phyloP scores from a whole-genome alignment of 2,113 vertebrate species.

The Coptodon bakossiorum region DNA sequence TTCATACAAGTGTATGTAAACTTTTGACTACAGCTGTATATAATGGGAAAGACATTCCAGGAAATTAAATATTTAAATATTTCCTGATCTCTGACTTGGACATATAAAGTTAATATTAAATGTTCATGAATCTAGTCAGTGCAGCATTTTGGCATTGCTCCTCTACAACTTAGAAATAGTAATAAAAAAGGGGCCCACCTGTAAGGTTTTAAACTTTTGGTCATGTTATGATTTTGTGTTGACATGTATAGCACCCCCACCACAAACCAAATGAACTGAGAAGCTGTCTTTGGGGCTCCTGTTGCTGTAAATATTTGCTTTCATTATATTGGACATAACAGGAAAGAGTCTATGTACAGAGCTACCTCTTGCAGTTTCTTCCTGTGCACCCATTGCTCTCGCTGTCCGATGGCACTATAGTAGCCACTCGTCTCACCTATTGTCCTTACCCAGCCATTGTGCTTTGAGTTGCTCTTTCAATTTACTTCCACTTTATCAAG shows the following conservation, averaged over 20 bases:
- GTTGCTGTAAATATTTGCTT: neutral
- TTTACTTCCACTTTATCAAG: constrained; percentile 68
- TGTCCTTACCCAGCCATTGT: constrained; percentile 55
- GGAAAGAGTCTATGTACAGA: neutral
- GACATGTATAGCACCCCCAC: neutral
- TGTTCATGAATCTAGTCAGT: neutral
- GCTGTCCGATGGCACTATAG: neutral
- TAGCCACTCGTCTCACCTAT: constrained; percentile 38
- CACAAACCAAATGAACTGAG: neutral
- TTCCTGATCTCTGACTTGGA: neutral
- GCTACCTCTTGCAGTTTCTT: neutral
- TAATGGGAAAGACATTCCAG: neutral
- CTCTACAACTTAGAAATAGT: neutral
- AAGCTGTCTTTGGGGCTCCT: neutral
- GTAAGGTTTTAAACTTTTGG: neutral
- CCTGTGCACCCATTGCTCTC: neutral
- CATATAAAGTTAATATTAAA: neutral
- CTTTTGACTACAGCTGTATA: neutral
- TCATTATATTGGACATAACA: neutral
- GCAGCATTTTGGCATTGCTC: neutral
- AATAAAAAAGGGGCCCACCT: neutral
- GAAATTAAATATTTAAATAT: neutral
- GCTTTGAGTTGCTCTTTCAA: constrained; percentile 64
- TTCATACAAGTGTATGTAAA: neutral
- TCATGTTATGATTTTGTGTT: neutral